Base-by-base conservation (phyloP, 2,888 invertebrate genomes). In the Gari tellinella region DNA sequence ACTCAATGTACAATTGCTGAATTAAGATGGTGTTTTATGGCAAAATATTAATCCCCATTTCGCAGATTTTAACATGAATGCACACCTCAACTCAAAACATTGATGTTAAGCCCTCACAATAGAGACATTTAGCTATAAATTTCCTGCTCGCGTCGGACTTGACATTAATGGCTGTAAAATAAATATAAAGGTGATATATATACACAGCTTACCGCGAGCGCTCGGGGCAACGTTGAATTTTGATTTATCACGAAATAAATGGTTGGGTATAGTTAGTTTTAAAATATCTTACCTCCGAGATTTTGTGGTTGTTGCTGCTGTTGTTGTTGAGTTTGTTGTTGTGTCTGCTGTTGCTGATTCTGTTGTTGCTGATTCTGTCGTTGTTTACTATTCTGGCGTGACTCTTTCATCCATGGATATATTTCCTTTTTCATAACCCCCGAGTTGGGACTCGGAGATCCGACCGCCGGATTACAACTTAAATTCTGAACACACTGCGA, bases 361-460 rank as follows among this genome's bases (percentile, higher is more conserved):
- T 73, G 75, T 25, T 68, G 65, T 40, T 77, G 79, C 15, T 81
- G 77, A 23, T 80, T 64, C 58, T 84, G 85, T 37, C 80, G 80
- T 51, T 82, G 83, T 72, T 88, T 89, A 26, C 76, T 76, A 67
- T 88, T 89, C 57, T 88, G 87, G 7, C 89, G 72, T 23, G 86
- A 85, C 72, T 89, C 89, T 46, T 86, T 85, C 89, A 89, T 89
- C 89, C 89, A 89, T 2, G 89, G 89, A 76, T 86, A 89, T 41
- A 89, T 88, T 67, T 88, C 88, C 65, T 79, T 74, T 74, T 84
- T 84, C 66, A 76, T 60, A 17, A 72, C 72, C 23, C 69, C 70
- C 10, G 80, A 43, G 8, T 61, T 64, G n/a, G 76, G 78, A 41
- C 75, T 79, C 25, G 76, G 72, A 14, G 72, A 66, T 15, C 73